phyloP scores from a whole-genome alignment of 2,797 vertebrate species.

The Fratercula arctica region DNA sequence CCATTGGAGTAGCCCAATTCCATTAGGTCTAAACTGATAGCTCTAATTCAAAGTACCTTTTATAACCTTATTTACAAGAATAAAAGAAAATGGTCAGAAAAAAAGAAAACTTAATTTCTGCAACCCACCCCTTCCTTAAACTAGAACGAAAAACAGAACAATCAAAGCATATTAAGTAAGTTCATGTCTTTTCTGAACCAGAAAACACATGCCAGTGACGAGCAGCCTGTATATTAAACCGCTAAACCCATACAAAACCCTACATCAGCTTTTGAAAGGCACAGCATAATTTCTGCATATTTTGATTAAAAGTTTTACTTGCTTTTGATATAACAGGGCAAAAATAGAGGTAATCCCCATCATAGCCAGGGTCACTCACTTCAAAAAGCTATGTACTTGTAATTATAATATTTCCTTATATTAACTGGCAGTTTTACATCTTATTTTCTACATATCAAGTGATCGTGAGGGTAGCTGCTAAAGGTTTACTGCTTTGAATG shows the following conservation, averaged over 20 bases:
- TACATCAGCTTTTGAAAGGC: neutral
- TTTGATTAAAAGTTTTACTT: neutral
- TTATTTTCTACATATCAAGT: neutral
- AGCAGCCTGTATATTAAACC: neutral
- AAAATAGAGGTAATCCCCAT: neutral
- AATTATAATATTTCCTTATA: neutral
- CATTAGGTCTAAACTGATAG: neutral
- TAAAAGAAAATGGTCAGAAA: neutral
- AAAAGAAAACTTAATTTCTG: neutral
- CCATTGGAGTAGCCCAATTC: neutral
- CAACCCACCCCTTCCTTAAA: neutral
- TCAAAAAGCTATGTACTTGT: neutral
- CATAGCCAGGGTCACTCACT: neutral
- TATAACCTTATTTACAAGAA: neutral
- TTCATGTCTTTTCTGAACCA: neutral
- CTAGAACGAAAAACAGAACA: neutral
- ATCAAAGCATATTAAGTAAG: neutral
- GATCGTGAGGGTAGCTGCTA: neutral
- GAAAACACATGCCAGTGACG: neutral
- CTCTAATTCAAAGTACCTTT: neutral
- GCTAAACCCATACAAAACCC: neutral
- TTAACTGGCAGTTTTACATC: neutral
- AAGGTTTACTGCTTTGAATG: neutral
- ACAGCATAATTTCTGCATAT: neutral
- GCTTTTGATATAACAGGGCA: neutral